Base-by-base conservation (phyloP, 1,140 invertebrate species). In the Protaetia brevitarsis region DNA sequence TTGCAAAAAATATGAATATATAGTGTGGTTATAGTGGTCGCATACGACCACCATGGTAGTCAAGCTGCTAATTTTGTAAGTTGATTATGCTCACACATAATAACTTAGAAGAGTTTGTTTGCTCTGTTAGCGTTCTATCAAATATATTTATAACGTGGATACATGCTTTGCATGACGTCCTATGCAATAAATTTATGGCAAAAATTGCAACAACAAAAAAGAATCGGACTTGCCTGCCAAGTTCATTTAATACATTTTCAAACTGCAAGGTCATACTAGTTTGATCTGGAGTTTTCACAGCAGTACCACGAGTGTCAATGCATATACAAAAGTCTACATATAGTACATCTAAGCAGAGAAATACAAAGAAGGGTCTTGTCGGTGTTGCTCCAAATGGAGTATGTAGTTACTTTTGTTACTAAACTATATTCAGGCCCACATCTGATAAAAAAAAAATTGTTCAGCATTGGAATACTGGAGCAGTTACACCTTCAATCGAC, bases 141-240 rank as follows among this genome's bases (percentile, higher is more conserved):
- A 69, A 71, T 66, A 65, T 72, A n/a, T 27, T 72, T 26, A 71
- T 71, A 37, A 71, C 71, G 51, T 72, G 71, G 71, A 65, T 71
- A 1, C 63, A 69, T 69, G 66, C 58, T 57, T 36, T 72, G 56
- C 71, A 72, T 69, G 63, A 65, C 64, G 31, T 68, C 16, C 19
- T 73, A 8, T 71, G 68, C 30, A 66, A 68, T 27, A 37, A 73
- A n/a, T 41, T 71, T n/a, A 68, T 70, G 65, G 31, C 37, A 51
- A 64, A 11, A 13, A 71, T 73, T 36, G 66, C 71, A 66, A 60
- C 64, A 0, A 57, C 66, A 64, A n/a, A 66, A 65, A 56, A 61
- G 45, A 73, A 71, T 63, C 61, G 68, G 41, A 62, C 59, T 11
- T 70, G 63, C 26, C 19, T 64, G 10, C 63, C 63, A 13, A 28